Conservation (phyloP, 2,797 vertebrate genomes). For the Florisuga fusca region DNA sequence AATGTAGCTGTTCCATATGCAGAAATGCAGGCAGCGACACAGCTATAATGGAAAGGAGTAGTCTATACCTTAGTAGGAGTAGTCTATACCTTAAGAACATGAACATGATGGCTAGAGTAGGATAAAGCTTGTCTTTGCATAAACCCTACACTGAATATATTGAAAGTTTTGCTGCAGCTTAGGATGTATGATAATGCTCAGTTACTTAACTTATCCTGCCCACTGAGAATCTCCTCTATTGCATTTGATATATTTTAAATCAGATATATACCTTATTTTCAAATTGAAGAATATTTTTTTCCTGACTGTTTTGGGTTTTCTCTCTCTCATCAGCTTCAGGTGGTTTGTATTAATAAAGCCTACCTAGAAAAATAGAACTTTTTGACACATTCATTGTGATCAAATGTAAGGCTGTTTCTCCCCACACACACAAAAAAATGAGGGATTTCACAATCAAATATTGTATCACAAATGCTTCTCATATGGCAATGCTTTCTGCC, state of each 20-base stretch:
- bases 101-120: background rate
- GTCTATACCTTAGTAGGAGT: background rate
- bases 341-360: background rate
- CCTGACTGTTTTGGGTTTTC: background rate
- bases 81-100: background rate
- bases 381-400: background rate
- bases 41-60: background rate
- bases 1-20: background rate
- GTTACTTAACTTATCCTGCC: background rate
- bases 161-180: background rate
- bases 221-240: background rate
- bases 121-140: background rate
- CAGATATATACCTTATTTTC: background rate
- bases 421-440: background rate
- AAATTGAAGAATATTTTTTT: background rate
- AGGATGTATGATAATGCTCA: background rate
- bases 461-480: background rate
- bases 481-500: background rate
- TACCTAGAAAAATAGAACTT: background rate
- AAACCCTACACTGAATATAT: accelerated
- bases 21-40: background rate
- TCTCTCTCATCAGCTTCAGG: background rate
- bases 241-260: background rate
- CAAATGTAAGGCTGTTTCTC: background rate
- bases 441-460: background rate